phyloP scores from a whole-genome alignment of 2,797 vertebrate genomes.

The Orestias chungarensis region DNA sequence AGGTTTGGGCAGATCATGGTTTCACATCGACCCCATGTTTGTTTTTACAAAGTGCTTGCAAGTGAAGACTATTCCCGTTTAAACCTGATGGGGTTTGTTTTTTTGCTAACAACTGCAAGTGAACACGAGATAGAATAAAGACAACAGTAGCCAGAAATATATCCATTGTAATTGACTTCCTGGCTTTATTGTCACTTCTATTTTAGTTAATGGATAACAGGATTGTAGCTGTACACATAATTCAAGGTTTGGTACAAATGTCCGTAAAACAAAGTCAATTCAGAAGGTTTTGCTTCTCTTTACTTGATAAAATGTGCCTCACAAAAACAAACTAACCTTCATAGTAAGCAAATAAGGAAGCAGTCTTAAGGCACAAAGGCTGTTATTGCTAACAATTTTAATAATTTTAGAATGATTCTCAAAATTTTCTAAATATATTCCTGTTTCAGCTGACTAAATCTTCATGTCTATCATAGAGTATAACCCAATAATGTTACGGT shows the following conservation, averaged over 20 bases:
- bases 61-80: slow-evolving; percentile 58
- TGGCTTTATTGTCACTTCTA: slow-evolving; percentile 67
- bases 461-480: no score
- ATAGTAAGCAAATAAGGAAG: not conserved
- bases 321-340: not conserved
- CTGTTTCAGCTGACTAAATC: not conserved
- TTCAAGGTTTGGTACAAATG: not conserved
- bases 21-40: slow-evolving; percentile 73
- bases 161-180: slow-evolving; percentile 81
- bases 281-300: not conserved
- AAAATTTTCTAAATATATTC: not conserved
- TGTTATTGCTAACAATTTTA: not conserved
- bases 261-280: not conserved
- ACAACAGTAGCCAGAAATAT: slow-evolving; percentile 67
- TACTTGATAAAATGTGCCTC: not conserved
- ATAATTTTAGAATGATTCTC: not conserved
- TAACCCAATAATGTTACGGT: not conserved
- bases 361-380: not conserved
- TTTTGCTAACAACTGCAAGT: slow-evolving; percentile 31
- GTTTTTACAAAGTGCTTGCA: slow-evolving; percentile 69
- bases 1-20: slow-evolving; percentile 51
- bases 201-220: slow-evolving; percentile 70
- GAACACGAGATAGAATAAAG: slow-evolving; percentile 74
- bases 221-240: not conserved
- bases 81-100: slow-evolving; percentile 40